These are phyloP conservation scores for Brachypalpus laphriformis DNA, from an alignment of 2,888 invertebrate genomes.

Conservation along the genomic window DNA sequence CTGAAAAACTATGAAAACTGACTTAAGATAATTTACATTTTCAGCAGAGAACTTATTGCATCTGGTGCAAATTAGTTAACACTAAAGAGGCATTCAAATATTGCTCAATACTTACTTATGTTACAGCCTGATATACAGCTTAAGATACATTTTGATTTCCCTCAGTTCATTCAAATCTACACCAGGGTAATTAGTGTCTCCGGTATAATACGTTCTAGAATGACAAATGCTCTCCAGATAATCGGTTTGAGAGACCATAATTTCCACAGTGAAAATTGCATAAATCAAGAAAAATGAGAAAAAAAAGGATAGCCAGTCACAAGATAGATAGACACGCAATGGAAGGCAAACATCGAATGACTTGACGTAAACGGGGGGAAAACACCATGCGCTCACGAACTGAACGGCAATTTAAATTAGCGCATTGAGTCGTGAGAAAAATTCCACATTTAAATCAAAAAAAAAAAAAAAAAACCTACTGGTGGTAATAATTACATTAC, in stretches of 20 bases:
- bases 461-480: slow-evolving; percentile 3
- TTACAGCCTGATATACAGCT: not conserved
- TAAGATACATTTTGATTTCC: slow-evolving; percentile 1
- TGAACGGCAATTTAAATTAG: slow-evolving; percentile 64
- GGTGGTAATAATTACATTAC: slow-evolving; percentile 45
- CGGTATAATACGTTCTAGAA: slow-evolving; percentile 40
- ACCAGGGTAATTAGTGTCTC: slow-evolving; percentile 42
- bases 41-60: no score
- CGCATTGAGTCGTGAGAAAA: slow-evolving; percentile 64
- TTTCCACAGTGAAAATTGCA: slow-evolving; percentile 49
- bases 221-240: slow-evolving; percentile 51
- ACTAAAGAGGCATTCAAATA: no score
- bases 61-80: no score
- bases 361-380: not conserved
- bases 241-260: slow-evolving; percentile 40
- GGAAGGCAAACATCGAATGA: slow-evolving; percentile 1
- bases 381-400: slow-evolving; percentile 1
- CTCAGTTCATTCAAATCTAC: not conserved
- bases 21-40: no score
- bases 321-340: slow-evolving; percentile 29
- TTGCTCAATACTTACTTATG: no score
- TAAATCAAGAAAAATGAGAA: slow-evolving; percentile 34
- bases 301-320: slow-evolving; percentile 18
- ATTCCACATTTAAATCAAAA: slow-evolving; percentile 29
- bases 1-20: no score